Conservation (phyloP, 2,888 invertebrate genomes). For the Nephrocerus scutellatus region DNA sequence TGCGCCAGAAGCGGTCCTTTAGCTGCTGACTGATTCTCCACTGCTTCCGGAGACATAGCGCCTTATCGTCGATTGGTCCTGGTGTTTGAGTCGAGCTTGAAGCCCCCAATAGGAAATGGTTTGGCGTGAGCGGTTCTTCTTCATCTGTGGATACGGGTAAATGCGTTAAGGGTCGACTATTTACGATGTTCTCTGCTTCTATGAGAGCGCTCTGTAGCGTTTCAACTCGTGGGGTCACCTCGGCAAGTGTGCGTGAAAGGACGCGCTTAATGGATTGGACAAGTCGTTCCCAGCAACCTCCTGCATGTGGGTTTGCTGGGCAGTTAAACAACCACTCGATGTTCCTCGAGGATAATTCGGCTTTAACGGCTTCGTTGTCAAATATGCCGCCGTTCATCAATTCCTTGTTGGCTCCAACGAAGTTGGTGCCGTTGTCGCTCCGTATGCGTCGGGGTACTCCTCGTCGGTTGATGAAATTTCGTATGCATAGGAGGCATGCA, state of each 20-base stretch:
- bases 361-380: slow-evolving; percentile 7
- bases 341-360: slow-evolving; percentile 6
- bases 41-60: slow-evolving; percentile 6
- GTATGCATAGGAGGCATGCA: slow-evolving; percentile 1
- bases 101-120: slow-evolving; percentile 6
- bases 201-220: slow-evolving; percentile 5
- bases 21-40: slow-evolving; percentile 5
- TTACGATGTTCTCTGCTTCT: slow-evolving; percentile 11
- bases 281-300: slow-evolving; percentile 16
- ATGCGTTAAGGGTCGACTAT: slow-evolving; percentile 9
- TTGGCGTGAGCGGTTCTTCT: slow-evolving; percentile 8
- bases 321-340: slow-evolving; percentile 15
- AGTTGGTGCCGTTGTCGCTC: slow-evolving; percentile 14
- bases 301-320: slow-evolving; percentile 15
- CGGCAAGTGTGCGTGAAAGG: slow-evolving; percentile 1
- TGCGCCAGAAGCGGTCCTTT: slow-evolving; percentile 3
- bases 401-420: slow-evolving; percentile 10
- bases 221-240: slow-evolving; percentile 3
- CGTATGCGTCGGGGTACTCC: slow-evolving; percentile 7
- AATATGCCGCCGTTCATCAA: slow-evolving; percentile 1
- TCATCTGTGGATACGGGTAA: slow-evolving; percentile 9
- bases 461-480: slow-evolving; percentile 13
- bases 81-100: slow-evolving; percentile 5
- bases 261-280: slow-evolving; percentile 5
- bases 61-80: not conserved